Conservation (phyloP, 1,140 invertebrate species). For the Bemisia tabaci region DNA sequence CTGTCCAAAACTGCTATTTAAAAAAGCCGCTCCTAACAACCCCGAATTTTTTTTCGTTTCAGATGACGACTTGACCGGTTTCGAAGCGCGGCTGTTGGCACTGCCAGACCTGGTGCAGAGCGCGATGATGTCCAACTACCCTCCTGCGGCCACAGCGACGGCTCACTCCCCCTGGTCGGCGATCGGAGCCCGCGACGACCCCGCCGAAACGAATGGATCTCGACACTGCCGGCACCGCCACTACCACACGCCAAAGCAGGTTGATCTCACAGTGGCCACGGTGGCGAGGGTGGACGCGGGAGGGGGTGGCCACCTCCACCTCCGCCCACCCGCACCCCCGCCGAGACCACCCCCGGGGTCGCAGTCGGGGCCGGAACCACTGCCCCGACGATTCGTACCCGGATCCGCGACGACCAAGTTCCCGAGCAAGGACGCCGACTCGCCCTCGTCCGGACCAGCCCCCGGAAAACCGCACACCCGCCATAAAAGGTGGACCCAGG, state of each 20-base stretch:
- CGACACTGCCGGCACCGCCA: neutral
- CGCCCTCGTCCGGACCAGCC: too few relatives aligned
- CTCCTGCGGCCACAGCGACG: neutral
- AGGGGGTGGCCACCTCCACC: too few relatives aligned
- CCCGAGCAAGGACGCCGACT: neutral
- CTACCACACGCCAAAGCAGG: neutral
- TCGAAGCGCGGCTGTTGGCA: neutral
- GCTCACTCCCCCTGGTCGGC: neutral
- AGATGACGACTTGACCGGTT: neutral
- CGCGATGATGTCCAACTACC: neutral
- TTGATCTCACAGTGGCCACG: neutral
- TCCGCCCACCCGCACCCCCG: too few relatives aligned
- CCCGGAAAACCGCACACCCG: neutral
- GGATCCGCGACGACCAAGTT: neutral
- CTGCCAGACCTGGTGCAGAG: neutral
- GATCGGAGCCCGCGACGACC: too few relatives aligned
- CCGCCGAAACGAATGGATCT: too few relatives aligned
- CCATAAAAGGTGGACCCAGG: constrained; percentile 3
- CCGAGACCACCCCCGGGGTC: too few relatives aligned
- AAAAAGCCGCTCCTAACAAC: too few relatives aligned
- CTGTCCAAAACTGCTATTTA: too few relatives aligned
- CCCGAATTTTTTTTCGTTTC: too few relatives aligned
- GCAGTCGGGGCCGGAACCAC: too few relatives aligned
- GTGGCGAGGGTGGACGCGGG: too few relatives aligned
- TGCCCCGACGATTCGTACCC: neutral